phyloP scores from a whole-genome alignment of 2,113 vertebrate species.

The Lasiurus borealis region DNA sequence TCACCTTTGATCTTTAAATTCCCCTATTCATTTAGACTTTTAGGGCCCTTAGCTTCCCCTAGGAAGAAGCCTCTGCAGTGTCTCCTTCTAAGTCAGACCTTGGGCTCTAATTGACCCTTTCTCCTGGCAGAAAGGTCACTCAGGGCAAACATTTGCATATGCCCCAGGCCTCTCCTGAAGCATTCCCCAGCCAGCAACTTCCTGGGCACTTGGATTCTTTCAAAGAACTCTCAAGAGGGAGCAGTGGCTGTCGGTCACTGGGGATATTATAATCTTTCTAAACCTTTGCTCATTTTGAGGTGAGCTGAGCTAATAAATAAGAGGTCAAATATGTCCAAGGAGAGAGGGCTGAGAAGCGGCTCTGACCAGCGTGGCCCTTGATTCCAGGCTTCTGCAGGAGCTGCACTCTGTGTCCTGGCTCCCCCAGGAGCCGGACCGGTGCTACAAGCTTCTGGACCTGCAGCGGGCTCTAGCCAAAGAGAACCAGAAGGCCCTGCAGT shows the following conservation, averaged over 20 bases:
- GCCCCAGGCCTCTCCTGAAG: not conserved
- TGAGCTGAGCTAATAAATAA: slow-evolving; percentile 18
- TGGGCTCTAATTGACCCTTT: not conserved
- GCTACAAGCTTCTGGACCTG: slow-evolving; percentile 86
- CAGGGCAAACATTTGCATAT: not conserved
- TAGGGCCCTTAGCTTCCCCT: not conserved
- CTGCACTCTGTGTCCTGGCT: slow-evolving; percentile 85
- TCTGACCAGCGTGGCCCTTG: slow-evolving; percentile 7
- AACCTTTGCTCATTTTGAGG: not conserved
- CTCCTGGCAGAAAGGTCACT: not conserved
- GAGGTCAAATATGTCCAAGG: not conserved
- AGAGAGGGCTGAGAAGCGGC: not conserved
- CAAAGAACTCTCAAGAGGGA: not conserved
- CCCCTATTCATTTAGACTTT: not conserved
- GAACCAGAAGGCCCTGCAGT: slow-evolving; percentile 69
- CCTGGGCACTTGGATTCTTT: slow-evolving; percentile 11
- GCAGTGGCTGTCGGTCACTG: not conserved
- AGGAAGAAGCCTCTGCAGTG: not conserved
- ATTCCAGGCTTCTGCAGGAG: slow-evolving; percentile 88
- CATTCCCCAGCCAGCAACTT: not conserved
- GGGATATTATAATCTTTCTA: not conserved
- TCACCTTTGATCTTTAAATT: slow-evolving; percentile 24
- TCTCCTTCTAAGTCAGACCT: not conserved
- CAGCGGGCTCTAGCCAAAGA: slow-evolving; percentile 73
- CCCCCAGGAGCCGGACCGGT: slow-evolving; percentile 81